Percentiles rank a stretch among this genome's conserved stretches.
These are phyloP conservation scores for Girardia tigrina DNA, from an alignment of 2,888 invertebrate genomes.

Conservation along the genomic window DNA sequence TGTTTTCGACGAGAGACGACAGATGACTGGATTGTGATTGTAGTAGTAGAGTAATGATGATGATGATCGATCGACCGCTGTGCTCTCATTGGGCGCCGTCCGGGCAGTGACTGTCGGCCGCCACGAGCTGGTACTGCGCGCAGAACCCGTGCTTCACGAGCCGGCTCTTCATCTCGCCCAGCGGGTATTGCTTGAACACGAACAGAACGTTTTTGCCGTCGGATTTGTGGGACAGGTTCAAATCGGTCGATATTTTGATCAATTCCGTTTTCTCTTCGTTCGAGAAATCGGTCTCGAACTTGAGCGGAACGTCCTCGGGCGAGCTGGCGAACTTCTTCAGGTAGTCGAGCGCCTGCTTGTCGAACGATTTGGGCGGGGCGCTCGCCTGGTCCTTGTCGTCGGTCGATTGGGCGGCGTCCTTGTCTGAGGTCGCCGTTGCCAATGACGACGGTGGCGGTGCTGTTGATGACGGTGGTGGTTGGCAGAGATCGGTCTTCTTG, in stretches of 20 bases:
- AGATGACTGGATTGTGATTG: no score
- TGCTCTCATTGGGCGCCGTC: no score
- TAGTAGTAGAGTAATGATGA: no score
- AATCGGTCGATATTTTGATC: not conserved
- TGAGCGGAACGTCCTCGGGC: not conserved
- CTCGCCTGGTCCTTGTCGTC: no score
- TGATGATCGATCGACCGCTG: no score
- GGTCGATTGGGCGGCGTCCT: no score
- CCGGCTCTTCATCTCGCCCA: not conserved
- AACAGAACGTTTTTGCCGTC: not conserved
- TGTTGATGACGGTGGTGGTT: no score
- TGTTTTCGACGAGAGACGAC: no score
- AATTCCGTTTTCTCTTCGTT: not conserved
- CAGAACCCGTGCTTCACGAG: not conserved
- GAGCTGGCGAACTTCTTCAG: not conserved
- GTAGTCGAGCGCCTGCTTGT: not conserved
- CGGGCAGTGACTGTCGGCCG: no score
- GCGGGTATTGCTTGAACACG: slow-evolving; percentile 2
- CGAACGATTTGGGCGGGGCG: no score
- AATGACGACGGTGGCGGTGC: no score
- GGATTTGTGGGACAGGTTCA: not conserved
- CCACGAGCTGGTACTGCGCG: not conserved
- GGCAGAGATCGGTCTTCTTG: not conserved
- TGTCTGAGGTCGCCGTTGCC: no score
- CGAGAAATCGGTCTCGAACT: not conserved